phyloP scores from a whole-genome alignment of 30 jellyfish, hydroid and myxozoan genomes.

The Turritopsis rubra region DNA sequence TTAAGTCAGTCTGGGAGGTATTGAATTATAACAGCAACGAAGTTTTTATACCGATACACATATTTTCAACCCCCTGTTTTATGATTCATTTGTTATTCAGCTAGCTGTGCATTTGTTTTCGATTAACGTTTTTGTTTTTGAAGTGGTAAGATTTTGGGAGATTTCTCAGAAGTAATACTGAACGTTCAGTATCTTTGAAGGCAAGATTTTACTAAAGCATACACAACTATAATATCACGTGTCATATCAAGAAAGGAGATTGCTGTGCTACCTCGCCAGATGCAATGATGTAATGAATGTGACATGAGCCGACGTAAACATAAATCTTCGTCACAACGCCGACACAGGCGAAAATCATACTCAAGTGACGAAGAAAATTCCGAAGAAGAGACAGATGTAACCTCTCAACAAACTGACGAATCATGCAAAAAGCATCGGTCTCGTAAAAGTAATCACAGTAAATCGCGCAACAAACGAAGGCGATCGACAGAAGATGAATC shows the following conservation, averaged over 20 bases:
- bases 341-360: background rate
- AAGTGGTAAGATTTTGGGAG: background rate
- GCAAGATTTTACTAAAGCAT: too few species aligned
- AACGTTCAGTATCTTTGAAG: background rate
- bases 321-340: background rate
- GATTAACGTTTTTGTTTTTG: background rate
- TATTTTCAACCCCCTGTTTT: background rate
- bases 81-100: background rate
- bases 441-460: background rate
- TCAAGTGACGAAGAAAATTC: background rate
- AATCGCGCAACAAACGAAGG: background rate
- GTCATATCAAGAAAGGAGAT: too few species aligned
- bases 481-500: background rate
- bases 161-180: background rate
- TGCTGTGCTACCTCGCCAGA: too few species aligned
- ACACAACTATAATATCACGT: too few species aligned
- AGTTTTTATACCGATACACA: background rate
- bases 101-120: background rate
- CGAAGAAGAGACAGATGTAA: background rate
- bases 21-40: background rate
- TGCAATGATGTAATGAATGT: background rate
- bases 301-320: background rate
- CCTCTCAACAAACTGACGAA: background rate
- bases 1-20: background rate
- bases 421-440: background rate